Evolutionary conservation across 2,113 vertebrate species (phyloP).

Genomic region (Lepisosteus osseus): DNA sequence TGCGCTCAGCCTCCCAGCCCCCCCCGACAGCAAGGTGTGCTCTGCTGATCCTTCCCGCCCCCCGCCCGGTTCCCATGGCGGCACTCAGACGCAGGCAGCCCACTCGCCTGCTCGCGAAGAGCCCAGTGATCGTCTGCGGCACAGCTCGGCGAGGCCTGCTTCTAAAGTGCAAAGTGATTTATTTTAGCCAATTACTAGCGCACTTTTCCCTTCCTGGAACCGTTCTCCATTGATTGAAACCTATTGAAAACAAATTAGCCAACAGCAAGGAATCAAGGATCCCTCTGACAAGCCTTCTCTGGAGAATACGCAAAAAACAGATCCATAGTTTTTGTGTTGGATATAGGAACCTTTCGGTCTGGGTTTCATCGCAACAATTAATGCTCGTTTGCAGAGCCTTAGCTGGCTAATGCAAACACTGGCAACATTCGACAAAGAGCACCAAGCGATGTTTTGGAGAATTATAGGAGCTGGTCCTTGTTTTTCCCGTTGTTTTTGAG

Average conservation of each 20-base stretch:
- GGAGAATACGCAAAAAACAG: conserved; percentile 15
- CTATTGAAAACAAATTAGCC: conserved; percentile 83
- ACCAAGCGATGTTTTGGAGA: conserved; percentile 16
- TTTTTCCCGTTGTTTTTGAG: too few relatives aligned
- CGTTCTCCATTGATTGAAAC: conserved; percentile 73
- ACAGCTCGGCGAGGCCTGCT: conserved; percentile 15
- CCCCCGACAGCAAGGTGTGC: neutral
- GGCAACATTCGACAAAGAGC: conserved; percentile 26
- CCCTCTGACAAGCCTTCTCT: conserved; percentile 29
- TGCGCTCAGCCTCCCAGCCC: neutral
- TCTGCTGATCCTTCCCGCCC: neutral
- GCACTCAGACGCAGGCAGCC: neutral
- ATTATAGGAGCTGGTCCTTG: neutral
- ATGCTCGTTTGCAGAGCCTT: conserved; percentile 43
- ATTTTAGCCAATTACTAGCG: conserved; percentile 71
- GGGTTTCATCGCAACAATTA: conserved; percentile 31
- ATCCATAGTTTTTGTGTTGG: conserved; percentile 35
- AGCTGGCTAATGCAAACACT: conserved; percentile 34
- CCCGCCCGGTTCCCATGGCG: conserved; percentile 17
- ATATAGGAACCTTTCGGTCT: conserved; percentile 33
- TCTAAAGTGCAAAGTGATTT: conserved; percentile 63
- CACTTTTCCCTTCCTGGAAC: conserved; percentile 57
- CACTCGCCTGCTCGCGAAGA: conserved; percentile 28
- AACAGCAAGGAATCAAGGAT: conserved; percentile 54
- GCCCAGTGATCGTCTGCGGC: conserved; percentile 32